Evolutionary conservation across 1,140 invertebrate genomes (phyloP), one percentile per base, ranked within the genome.

Genomic region (Sipha flava): DNA sequence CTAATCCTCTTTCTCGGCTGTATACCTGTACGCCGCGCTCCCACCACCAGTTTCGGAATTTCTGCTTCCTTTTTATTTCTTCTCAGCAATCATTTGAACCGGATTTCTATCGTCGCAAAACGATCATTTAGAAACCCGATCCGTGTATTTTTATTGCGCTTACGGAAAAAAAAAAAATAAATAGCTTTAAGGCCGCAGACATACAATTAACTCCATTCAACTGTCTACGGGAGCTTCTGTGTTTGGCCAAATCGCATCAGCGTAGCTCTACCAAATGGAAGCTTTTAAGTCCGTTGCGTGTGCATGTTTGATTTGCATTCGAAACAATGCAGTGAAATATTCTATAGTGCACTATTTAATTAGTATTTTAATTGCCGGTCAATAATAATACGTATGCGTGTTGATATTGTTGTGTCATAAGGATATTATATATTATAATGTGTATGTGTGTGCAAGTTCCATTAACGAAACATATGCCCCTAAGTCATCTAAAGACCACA

Each of bases 191-290:
- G 73, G 73, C 52, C 49, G 34, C 66, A 77, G 47, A 77, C 73
- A 77, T n/a, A n/a, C 73, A 59, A 77, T 77, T 77, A 77, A 54
- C 70, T 73, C 70, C 21, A 73, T 73, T 73, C 72, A 75, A 37
- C 73, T 57, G 73, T 77, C 73, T 57, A 26, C 31, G 1, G n/a
- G 21, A 77, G 52, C 49, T 77, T 77, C 73, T 59, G 73, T 57
- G 29, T 57, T 59, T 77, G 40, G n/a, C 66, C 16, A 7, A 18
- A 3, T 52, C 62, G 9, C 16, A n/a, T 40, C 43, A 9, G 64
- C 23, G 29, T n/a, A n/a, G n/a, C 7, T 70, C 26, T n/a, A 47
- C 23, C n/a, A 3, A 47, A 70, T 47, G 40, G 21, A 70, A 45
- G 40, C 66, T 70, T 70, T 18, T 3, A 70, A 70, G 66, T 29